Evolutionary conservation across 2,113 vertebrate genomes (phyloP).

Genomic region (Ictalurus furcatus): DNA sequence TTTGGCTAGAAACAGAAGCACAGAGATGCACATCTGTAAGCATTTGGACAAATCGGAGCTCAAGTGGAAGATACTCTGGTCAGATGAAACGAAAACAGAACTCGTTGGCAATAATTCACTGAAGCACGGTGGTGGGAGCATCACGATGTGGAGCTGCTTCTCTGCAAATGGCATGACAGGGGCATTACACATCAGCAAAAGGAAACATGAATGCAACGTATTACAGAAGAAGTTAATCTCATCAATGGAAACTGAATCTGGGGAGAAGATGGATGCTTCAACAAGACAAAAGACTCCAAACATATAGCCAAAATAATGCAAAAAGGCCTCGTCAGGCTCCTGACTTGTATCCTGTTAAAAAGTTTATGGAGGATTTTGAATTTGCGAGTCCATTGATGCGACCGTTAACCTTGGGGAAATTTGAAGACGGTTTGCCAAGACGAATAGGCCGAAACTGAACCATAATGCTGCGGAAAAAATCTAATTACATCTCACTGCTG

Average conservation of each 20-base stretch:
- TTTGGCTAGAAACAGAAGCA: background rate
- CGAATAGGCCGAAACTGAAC: background rate
- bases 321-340: background rate
- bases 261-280: background rate
- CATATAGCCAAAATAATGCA: background rate
- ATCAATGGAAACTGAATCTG: background rate
- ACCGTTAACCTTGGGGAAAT: background rate
- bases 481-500: background rate
- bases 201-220: background rate
- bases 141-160: background rate
- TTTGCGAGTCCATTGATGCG: background rate
- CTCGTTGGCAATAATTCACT: background rate
- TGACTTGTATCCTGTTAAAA: background rate
- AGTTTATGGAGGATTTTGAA: background rate
- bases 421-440: background rate
- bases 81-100: background rate
- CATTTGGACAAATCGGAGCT: background rate
- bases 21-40: background rate
- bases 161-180: background rate
- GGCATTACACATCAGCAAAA: background rate
- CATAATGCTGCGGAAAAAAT: background rate
- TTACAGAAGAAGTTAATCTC: background rate
- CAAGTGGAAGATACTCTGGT: background rate
- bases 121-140: background rate
- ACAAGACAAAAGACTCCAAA: too few relatives aligned